phyloP scores from a whole-genome alignment of 2,113 vertebrate genomes.

The Orycteropus afer region DNA sequence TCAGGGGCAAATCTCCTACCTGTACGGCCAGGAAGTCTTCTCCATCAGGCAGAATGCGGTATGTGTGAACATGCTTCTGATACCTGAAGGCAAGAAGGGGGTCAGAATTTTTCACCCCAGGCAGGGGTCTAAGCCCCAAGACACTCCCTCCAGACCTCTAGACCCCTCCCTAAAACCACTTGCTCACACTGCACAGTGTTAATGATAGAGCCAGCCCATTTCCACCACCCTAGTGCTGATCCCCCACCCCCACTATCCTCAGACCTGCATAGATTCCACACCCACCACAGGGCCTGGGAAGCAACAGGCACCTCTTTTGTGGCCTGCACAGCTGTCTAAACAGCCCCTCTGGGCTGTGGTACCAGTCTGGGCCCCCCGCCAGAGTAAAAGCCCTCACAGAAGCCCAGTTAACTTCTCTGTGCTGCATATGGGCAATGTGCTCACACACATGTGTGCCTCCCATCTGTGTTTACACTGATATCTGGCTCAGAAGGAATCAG shows the following conservation, averaged over 20 bases:
- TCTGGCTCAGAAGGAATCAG: conserved; percentile 9
- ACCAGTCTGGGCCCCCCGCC: conserved; percentile 69
- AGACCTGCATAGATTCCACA: conserved; percentile 49
- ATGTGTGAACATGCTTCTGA: conserved; percentile 98
- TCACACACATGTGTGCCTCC: neutral
- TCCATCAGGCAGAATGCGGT: conserved; percentile 96
- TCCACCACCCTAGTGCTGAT: neutral
- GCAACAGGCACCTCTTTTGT: conserved; percentile 78
- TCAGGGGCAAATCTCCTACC: conserved; percentile 84
- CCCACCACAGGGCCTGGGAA: conserved; percentile 12
- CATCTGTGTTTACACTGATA: conserved; percentile 35
- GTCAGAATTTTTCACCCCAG: neutral
- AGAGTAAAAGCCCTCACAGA: conserved; percentile 66
- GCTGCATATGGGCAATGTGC: neutral
- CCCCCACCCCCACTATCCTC: neutral
- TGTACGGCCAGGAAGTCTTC: conserved; percentile 97
- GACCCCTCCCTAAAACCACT: conserved; percentile 23
- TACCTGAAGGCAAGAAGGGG: conserved; percentile 85
- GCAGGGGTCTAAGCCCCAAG: neutral
- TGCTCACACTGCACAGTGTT: conserved; percentile 27
- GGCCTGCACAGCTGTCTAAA: conserved; percentile 81
- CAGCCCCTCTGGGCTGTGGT: conserved; percentile 68
- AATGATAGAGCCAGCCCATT: neutral
- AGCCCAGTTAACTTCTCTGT: conserved; percentile 30
- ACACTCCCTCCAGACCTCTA: neutral